Base-by-base conservation (phyloP, 64 coral and sea anemone genomes). In the Dendronephthya gigantea region DNA sequence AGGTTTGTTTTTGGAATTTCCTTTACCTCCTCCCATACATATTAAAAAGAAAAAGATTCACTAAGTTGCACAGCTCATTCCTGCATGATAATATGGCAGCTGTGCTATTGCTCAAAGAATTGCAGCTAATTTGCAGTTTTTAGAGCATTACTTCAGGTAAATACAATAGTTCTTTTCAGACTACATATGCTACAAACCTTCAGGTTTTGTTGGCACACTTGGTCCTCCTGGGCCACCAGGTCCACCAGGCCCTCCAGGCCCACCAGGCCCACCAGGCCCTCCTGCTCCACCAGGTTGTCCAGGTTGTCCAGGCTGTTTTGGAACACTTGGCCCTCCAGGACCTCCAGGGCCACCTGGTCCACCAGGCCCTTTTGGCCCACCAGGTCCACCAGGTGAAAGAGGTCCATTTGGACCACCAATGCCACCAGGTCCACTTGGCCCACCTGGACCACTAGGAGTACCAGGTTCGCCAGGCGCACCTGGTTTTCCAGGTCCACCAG, bases 401-500 rank as follows among this genome's bases (percentile, higher is more conserved):
- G 19, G 58, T n/a, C 58, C 19, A 66, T n/a, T 22, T 3, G 58
- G 58, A 8, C 19, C 58, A 8, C 19, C 19, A 66, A 66, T 66
- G 2, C 58, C 58, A 3, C 58, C 58, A 66, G 58, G 58, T 30
- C 29, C 58, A 8, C 14, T 30, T 66, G 58, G 58, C 22, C 58
- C 58, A n/a, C 58, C 58, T n/a, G 58, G 19, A n/a, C 19, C 19
- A 30, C 19, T 15, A 22, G 19, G 19, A 7, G 6, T 17, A n/a
- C 58, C 58, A 3, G 58, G 58, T 5, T 30, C 58, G 22, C 58
- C 58, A 66, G 58, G 58, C 22, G 82, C 40, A 40, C 88, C 14
- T 23, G 50, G 35, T 17, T 36, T 41, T 23, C 49, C 79, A 19
- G 81, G 87, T 35, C 90, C 90, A 49, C 86, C 90, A 10, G 90